Evolutionary conservation across 1,140 invertebrate species (phyloP), one percentile per base, ranked within the genome.

Genomic region (Asbolus verrucosus): DNA sequence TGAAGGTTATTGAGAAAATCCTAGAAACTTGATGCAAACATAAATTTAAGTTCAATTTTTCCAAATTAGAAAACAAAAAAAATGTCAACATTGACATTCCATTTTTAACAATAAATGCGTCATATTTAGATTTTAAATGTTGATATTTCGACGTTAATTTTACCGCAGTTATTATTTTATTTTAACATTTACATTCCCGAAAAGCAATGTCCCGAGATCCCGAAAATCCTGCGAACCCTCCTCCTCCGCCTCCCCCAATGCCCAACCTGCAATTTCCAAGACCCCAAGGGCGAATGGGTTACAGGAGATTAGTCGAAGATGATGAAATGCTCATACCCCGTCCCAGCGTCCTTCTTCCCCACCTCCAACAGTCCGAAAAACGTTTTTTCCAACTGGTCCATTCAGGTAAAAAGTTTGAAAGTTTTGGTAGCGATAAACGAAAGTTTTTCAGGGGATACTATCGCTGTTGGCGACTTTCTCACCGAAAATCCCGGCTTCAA

Each of bases 331-430:
- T 80, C 5, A 65, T 70, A 24, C 74, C 73, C 3, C 69, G 73
- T 65, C 76, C 71, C n/a, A 81, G 78, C 66, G 81, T 84, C 24
- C 30, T 80, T 5, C 68, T 85, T 15, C 82, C 84, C 0, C 79
- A 82, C 27, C 69, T 86, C 5, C 80, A 82, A 67, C 77, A 83
- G 13, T 65, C 60, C 6, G 84, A 87, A 69, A 82, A 82, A 18
- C 73, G 81, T 21, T 86, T 86, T 68, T 84, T 86, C 59, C 81
- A 83, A 36, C 59, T 86, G 6, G 84, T 86, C 1, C 66, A 75
- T 1, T 65, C 75, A 21, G 75, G 78, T 78, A 63, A 54, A 38
- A 14, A 54, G 4, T 24, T 27, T 13, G 15, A 1, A 33, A 21
- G 14, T 38, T 30, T 6, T 3, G 76, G 75, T 38, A 14, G 72